These are phyloP conservation scores for Argopecten irradians DNA, from an alignment of 1,140 invertebrate species.

Conservation along the genomic window DNA sequence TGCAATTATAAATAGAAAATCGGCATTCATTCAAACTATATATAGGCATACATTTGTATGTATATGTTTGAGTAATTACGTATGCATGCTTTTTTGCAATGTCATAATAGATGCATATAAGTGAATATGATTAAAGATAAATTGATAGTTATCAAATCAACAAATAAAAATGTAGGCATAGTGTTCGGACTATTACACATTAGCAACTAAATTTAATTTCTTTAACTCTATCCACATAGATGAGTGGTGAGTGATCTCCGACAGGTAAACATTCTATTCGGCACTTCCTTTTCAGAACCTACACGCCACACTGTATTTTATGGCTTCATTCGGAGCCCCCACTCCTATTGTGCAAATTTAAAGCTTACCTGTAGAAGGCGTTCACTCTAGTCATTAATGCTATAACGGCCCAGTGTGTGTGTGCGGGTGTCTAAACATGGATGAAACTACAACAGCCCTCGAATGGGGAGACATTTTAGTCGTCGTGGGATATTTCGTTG, in stretches of 20 bases:
- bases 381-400: not conserved
- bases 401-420: not conserved
- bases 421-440: not conserved
- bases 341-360: not conserved
- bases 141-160: too few species aligned
- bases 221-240: too few species aligned
- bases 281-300: not conserved
- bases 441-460: constrained; percentile 33
- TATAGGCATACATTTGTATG: too few species aligned
- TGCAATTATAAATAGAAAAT: too few species aligned
- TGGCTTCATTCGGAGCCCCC: not conserved
- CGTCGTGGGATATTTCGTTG: constrained; percentile 72
- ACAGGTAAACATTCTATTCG: not conserved
- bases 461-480: constrained; percentile 75
- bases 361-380: not conserved
- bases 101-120: too few species aligned
- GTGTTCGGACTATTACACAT: too few species aligned
- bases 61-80: too few species aligned
- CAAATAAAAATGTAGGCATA: too few species aligned
- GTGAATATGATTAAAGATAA: too few species aligned
- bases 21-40: too few species aligned
- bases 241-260: not conserved
- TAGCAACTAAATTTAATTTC: too few species aligned
- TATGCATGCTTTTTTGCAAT: too few species aligned
- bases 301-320: not conserved